phyloP scores from a whole-genome alignment of 2,888 invertebrate genomes.

The Gymnocheta viridis region DNA sequence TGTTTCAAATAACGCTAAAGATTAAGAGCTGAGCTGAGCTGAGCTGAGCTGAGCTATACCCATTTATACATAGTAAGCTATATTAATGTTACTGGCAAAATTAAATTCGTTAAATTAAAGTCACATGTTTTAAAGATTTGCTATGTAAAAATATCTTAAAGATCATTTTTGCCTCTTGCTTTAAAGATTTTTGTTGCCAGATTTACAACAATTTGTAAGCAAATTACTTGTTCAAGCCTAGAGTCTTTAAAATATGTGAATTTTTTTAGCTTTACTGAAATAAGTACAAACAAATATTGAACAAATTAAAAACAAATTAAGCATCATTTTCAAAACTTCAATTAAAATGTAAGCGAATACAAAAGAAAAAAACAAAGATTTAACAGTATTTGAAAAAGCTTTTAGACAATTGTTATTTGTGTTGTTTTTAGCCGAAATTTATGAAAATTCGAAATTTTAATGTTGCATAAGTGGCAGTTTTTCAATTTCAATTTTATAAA shows the following conservation, averaged over 20 bases:
- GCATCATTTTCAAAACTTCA: constrained; percentile 58
- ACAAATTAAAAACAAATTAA: constrained; percentile 69
- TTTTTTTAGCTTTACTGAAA: background rate
- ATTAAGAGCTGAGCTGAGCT: constrained; percentile 39
- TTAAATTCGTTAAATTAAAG: constrained; percentile 48
- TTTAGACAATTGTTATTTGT: constrained; percentile 25
- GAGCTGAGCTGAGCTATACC: too few species aligned
- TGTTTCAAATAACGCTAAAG: constrained; percentile 57
- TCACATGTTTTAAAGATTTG: constrained; percentile 27
- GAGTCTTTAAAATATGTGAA: constrained; percentile 33
- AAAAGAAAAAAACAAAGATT: background rate
- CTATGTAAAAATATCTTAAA: background rate
- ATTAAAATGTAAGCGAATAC: constrained; percentile 25
- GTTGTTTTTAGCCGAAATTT: constrained; percentile 22
- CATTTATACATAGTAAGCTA: background rate
- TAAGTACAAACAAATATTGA: constrained; percentile 49
- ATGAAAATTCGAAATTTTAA: constrained; percentile 48
- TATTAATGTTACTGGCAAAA: constrained; percentile 38
- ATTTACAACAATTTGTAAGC: constrained; percentile 63
- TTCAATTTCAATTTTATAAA: constrained; percentile 59
- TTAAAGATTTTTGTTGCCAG: constrained; percentile 20
- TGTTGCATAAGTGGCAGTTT: constrained; percentile 51
- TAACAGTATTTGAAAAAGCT: constrained; percentile 12
- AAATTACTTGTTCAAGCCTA: constrained; percentile 62
- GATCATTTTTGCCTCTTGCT: background rate